Percentiles rank a stretch among this genome's conserved stretches.
These are phyloP conservation scores for Nematostella vectensis DNA, from an alignment of 92 coral and sea anemone species.

Conservation along the genomic window DNA sequence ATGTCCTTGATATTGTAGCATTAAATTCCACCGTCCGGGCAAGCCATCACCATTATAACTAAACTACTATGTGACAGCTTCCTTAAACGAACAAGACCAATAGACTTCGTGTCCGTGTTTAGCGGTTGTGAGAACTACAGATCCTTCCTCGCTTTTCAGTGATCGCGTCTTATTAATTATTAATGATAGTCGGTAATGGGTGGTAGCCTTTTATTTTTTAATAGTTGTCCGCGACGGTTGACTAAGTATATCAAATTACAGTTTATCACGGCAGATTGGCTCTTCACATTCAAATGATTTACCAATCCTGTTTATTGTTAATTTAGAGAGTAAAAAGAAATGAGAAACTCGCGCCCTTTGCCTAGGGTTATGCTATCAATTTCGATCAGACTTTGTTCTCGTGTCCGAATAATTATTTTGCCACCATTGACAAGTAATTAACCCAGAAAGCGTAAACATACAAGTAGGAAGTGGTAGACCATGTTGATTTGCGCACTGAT, in stretches of 20 bases:
- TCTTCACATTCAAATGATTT: neutral
- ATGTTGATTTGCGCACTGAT: neutral
- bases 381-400: neutral
- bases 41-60: slow-evolving; percentile 6
- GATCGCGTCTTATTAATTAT: slow-evolving; percentile 5
- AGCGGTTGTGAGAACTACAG: neutral
- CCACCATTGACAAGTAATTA: neutral
- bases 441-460: neutral
- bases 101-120: neutral
- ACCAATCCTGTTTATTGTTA: neutral
- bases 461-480: neutral
- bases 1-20: no score
- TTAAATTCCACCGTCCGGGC: neutral
- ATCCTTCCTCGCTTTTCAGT: neutral
- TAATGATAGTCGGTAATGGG: slow-evolving; percentile 30
- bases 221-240: slow-evolving; percentile 10
- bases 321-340: no score
- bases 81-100: neutral
- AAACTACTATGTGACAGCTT: slow-evolving; percentile 9
- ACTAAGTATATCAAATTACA: neutral
- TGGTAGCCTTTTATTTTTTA: slow-evolving; percentile 36
- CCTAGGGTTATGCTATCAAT: no score
- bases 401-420: neutral
- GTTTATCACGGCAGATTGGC: neutral
- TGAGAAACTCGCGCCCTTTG: no score